Percentiles rank a stretch among this genome's conserved stretches.
phyloP scores from a whole-genome alignment of 2,888 invertebrate genomes.

The Frankliniella fusca region DNA sequence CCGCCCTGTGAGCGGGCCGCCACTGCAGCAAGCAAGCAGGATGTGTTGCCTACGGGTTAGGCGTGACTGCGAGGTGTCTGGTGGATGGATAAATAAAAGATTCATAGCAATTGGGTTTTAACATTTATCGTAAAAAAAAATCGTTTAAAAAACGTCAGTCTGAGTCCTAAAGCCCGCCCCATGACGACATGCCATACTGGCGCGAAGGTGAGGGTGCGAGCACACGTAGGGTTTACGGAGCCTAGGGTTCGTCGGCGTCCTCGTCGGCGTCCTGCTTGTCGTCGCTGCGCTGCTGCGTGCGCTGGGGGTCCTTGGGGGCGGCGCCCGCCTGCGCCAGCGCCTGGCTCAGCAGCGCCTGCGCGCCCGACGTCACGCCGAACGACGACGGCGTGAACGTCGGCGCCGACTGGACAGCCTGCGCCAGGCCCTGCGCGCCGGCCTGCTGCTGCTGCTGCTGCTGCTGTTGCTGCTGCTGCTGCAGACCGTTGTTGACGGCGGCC shows the following conservation, averaged over 20 bases:
- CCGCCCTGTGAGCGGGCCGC: background rate
- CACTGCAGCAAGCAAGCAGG: background rate
- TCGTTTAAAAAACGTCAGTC: no score
- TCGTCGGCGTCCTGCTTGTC: background rate
- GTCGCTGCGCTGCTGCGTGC: conserved; percentile 2
- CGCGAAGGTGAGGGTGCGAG: no score
- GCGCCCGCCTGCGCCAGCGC: background rate
- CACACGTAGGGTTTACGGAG: no score
- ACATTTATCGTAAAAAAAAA: no score
- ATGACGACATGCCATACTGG: no score
- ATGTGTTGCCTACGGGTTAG: background rate
- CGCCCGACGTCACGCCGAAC: background rate
- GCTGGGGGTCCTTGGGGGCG: background rate
- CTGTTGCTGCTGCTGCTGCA: background rate
- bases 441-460: background rate
- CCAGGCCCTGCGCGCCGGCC: background rate
- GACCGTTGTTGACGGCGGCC: background rate
- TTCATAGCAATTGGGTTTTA: no score
- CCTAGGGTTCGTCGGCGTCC: background rate
- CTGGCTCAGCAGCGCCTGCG: conserved; percentile 7
- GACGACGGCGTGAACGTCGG: background rate
- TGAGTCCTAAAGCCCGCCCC: no score
- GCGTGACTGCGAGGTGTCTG: background rate
- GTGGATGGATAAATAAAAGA: no score
- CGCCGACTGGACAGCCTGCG: background rate